Evolutionary conservation across 2,888 invertebrate species (phyloP).

Genomic region (Saturnia japonica): DNA sequence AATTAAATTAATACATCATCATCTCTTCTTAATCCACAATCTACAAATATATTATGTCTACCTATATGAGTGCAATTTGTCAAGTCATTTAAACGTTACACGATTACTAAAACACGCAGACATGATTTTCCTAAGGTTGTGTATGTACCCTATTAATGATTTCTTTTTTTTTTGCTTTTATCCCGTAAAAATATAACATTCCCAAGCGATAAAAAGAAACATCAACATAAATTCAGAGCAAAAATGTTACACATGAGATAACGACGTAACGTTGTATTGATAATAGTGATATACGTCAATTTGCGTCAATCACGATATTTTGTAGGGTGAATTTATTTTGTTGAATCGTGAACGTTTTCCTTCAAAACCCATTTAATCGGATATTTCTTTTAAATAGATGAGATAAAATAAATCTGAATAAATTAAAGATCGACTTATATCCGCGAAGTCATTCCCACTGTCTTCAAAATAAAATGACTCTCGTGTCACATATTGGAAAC

Average conservation of each 20-base stretch:
- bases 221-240: not conserved
- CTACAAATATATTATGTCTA: too few species aligned
- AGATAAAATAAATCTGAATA: not conserved
- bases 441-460: too few species aligned
- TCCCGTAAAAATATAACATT: not conserved
- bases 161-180: too few species aligned
- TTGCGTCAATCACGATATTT: not conserved
- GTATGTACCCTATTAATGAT: too few species aligned
- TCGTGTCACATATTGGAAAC: too few species aligned
- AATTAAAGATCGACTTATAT: not conserved
- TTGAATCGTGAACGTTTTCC: not conserved
- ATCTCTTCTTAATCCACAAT: too few species aligned
- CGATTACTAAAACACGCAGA: too few species aligned
- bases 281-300: conserved; percentile 2
- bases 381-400: not conserved
- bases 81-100: too few species aligned
- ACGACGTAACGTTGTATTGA: not conserved
- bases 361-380: not conserved
- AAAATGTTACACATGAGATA: conserved; percentile 1
- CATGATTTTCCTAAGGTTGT: too few species aligned
- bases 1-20: too few species aligned
- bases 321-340: not conserved
- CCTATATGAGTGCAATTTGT: too few species aligned
- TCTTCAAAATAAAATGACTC: too few species aligned
- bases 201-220: not conserved